These are phyloP conservation scores for Sciaenops ocellatus DNA, from an alignment of 2,797 vertebrate genomes.

Conservation along the genomic window DNA sequence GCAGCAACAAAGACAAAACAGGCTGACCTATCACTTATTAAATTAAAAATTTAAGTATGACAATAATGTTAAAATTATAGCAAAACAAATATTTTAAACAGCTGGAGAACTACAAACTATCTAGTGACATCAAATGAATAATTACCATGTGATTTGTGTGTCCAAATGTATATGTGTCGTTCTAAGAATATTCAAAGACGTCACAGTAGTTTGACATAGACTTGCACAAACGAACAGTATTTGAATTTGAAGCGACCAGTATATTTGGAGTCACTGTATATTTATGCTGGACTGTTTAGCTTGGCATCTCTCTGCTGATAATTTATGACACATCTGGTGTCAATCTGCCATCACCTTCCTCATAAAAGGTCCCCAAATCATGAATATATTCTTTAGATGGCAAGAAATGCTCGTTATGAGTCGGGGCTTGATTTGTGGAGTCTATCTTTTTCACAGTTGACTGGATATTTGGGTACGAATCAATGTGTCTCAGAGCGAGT, in stretches of 20 bases:
- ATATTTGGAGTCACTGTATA: slow-evolving; percentile 90
- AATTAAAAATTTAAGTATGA: not conserved
- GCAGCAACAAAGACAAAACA: not conserved
- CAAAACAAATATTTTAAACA: not conserved
- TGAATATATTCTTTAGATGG: slow-evolving; percentile 80
- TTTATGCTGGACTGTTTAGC: slow-evolving; percentile 95
- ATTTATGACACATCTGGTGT: slow-evolving; percentile 98
- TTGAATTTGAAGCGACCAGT: slow-evolving; percentile 92
- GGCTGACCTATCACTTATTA: not conserved
- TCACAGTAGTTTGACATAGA: slow-evolving; percentile 89
- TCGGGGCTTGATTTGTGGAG: slow-evolving; percentile 69
- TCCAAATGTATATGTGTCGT: slow-evolving; percentile 26
- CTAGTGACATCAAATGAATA: slow-evolving; percentile 13
- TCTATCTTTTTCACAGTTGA: slow-evolving; percentile 76
- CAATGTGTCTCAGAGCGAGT: slow-evolving; percentile 72
- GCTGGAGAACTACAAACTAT: not conserved
- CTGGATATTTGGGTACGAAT: slow-evolving; percentile 74
- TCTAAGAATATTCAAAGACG: slow-evolving; percentile 77
- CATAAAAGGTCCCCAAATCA: slow-evolving; percentile 87
- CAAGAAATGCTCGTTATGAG: slow-evolving; percentile 75
- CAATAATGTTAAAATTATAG: not conserved
- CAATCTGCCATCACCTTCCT: slow-evolving; percentile 93
- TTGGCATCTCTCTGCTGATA: slow-evolving; percentile 94
- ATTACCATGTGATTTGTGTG: slow-evolving; percentile 28
- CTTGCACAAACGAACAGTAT: slow-evolving; percentile 92